Evolutionary conservation across 2,888 invertebrate species (phyloP).

Genomic region (Dugesia japonica): DNA sequence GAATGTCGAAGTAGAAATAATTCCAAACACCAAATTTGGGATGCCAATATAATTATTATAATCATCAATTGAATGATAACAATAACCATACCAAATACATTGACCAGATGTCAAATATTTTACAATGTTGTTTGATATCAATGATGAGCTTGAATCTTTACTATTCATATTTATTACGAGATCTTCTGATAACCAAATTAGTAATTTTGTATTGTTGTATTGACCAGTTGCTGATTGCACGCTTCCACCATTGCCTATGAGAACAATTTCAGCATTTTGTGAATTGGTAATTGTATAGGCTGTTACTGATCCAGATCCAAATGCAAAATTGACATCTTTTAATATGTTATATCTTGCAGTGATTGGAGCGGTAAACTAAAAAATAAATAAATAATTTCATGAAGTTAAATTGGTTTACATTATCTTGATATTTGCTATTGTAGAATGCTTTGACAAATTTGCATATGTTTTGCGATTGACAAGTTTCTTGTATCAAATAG

Average conservation of each 20-base stretch:
- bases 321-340: not conserved
- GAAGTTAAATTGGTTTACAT: too few species aligned
- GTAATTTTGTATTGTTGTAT: not conserved
- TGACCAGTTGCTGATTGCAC: not conserved
- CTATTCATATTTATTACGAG: not conserved
- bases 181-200: not conserved
- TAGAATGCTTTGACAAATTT: not conserved
- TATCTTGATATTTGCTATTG: not conserved
- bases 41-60: not conserved
- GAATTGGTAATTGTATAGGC: not conserved
- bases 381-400: too few species aligned
- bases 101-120: not conserved
- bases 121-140: not conserved
- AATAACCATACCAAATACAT: not conserved
- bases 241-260: not conserved
- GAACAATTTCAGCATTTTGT: not conserved
- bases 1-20: not conserved
- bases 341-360: not conserved
- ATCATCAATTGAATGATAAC: not conserved
- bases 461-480: not conserved
- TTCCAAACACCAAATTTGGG: not conserved
- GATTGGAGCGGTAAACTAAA: not conserved
- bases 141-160: not conserved
- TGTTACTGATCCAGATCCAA: not conserved
- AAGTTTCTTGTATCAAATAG: not conserved